Evolutionary conservation across 2,888 invertebrate genomes (phyloP).

Genomic region (Tryphoninae sp.): DNA sequence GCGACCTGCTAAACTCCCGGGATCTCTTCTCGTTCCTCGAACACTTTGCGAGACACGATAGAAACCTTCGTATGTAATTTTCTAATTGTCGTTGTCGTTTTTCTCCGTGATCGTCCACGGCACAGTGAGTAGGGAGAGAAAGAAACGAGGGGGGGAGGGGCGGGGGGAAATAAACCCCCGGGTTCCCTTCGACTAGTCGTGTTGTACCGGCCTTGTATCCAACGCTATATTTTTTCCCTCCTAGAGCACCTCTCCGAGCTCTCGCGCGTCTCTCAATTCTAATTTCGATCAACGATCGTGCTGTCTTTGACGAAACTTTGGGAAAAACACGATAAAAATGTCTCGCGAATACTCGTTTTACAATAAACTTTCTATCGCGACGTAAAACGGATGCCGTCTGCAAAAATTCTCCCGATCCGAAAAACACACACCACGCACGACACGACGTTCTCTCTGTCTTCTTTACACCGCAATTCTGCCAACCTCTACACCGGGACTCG

Average conservation of each 20-base stretch:
- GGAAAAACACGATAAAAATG: neutral
- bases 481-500: constrained; percentile 41
- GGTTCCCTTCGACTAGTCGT: constrained; percentile 25
- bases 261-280: neutral
- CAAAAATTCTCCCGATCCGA: constrained; percentile 1
- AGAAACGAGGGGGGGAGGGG: neutral
- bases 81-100: constrained; percentile 28
- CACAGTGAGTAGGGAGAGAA: no score
- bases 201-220: constrained; percentile 53
- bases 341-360: no score
- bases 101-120: constrained; percentile 16
- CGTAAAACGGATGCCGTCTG: constrained; percentile 18
- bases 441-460: constrained; percentile 56
- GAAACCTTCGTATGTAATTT: constrained; percentile 2
- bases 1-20: constrained; percentile 63
- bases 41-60: constrained; percentile 36
- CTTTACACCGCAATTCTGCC: constrained; percentile 57
- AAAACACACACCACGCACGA: constrained; percentile 48
- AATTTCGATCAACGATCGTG: neutral
- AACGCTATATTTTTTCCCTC: constrained; percentile 23
- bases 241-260: neutral
- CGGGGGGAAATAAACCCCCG: constrained; percentile 15
- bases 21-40: constrained; percentile 62
- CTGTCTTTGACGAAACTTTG: neutral
- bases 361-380: constrained; percentile 3